Evolutionary conservation across 1,140 invertebrate genomes (phyloP), one percentile per base, ranked within the genome.

Genomic region (Calliopsis andreniformis): DNA sequence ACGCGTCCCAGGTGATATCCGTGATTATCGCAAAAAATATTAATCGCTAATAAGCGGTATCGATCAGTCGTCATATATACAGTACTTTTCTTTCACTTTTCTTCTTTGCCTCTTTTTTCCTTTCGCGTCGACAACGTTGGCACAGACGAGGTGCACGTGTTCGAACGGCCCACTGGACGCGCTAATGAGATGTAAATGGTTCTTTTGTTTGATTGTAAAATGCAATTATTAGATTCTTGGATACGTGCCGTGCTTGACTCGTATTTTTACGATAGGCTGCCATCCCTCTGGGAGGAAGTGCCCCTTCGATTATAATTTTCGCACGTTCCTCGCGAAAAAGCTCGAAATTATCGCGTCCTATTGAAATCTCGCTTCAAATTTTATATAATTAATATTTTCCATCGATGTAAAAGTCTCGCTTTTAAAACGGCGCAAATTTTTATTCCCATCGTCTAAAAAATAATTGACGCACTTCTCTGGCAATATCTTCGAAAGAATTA

Each of bases 41-140:
- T 53, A 73, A 73, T 43, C 61, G 61, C n/a, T 55, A 43, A 73
- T 64, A 73, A 55, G 18, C 39, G 42, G 47, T 16, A 59, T 59
- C 56, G 56, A 59, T 18, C 32, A 23, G 56, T 32, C 53, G 23
- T 42, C 28, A 20, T 45, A 75, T 42, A 55, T 75, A 30, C 45
- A 56, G 30, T 59, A 69, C 25, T n/a, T 51, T 42, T 45, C 25
- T n/a, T 25, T 72, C 12, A 16, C n/a, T 53, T 0, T 35, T 58
- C 14, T 28, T n/a, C 0, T 61, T 18, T 12, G 4, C 16, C 20
- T 53, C 55, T 23, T 18, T 47, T 35, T 7, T 45, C 39, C 20
- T 56, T 45, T 47, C 45, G n/a, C 12, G 61, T 30, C 39, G 35
- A 62, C 47, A 28, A 14, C 6, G 28, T 14, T 8, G 59, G 16